Conservation (phyloP, 2,888 invertebrate species). For the Thera obeliscata region DNA sequence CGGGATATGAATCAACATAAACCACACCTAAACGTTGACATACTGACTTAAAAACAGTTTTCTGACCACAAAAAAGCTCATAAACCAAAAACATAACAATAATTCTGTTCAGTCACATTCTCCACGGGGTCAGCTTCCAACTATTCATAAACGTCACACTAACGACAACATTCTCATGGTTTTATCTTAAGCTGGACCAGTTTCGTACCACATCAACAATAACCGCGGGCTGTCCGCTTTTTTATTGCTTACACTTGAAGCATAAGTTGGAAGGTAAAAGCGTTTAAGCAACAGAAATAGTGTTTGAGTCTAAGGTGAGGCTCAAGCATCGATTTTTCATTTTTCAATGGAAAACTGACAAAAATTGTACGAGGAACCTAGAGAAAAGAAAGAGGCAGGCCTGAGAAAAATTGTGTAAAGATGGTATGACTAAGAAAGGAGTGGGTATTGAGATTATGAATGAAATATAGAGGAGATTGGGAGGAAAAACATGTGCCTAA, state of each 20-base stretch:
- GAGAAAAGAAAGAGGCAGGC: no score
- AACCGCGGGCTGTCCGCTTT: slow-evolving; percentile 73
- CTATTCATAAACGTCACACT: slow-evolving; percentile 31
- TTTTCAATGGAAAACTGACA: no score
- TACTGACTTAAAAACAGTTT: slow-evolving; percentile 1
- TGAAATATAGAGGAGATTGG: no score
- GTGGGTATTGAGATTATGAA: no score
- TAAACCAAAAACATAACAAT: slow-evolving; percentile 12
- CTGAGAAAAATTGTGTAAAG: no score
- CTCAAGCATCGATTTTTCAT: no score
- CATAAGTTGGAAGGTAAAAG: slow-evolving; percentile 45
- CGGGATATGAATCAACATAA: not conserved
- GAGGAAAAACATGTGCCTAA: no score
- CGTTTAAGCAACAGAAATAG: slow-evolving; percentile 24
- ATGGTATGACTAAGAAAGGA: no score
- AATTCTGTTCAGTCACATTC: slow-evolving; percentile 13
- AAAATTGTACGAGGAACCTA: no score
- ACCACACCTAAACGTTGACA: not conserved
- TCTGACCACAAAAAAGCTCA: slow-evolving; percentile 5
- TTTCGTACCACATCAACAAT: slow-evolving; percentile 76
- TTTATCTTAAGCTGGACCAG: slow-evolving; percentile 76
- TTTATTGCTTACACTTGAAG: slow-evolving; percentile 65
- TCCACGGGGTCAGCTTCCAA: slow-evolving; percentile 23
- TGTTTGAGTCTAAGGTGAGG: no score
- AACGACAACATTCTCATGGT: slow-evolving; percentile 57